phyloP scores from a whole-genome alignment of 2,797 vertebrate species.

The Alectoris magna region DNA sequence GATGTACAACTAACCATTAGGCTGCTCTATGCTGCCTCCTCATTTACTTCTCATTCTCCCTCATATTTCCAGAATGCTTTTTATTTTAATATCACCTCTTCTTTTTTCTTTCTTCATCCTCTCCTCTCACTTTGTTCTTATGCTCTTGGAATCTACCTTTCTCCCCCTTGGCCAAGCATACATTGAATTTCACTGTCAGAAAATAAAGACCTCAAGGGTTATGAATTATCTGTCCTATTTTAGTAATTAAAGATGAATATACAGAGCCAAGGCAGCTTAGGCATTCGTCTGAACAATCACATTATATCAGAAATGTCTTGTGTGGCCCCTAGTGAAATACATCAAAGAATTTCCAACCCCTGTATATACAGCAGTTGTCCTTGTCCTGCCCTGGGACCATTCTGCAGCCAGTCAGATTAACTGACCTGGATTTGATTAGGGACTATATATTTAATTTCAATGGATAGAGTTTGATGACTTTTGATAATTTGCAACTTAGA shows the following conservation, averaged over 20 bases:
- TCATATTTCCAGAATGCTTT: neutral
- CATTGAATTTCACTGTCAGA: constrained; percentile 67
- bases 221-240: constrained; percentile 78
- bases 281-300: constrained; percentile 65
- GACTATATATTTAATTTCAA: constrained; percentile 48
- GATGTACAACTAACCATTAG: neutral
- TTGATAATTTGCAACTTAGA: constrained; percentile 78
- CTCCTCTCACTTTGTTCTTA: constrained; percentile 55
- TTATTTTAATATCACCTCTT: neutral
- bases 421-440: constrained; percentile 50
- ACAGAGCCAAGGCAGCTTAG: constrained; percentile 66
- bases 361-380: constrained; percentile 49
- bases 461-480: constrained; percentile 69
- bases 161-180: constrained; percentile 35
- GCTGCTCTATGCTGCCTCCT: neutral
- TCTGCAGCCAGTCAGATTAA: constrained; percentile 56
- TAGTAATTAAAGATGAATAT: constrained; percentile 82
- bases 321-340: constrained; percentile 73
- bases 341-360: constrained; percentile 68
- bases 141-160: constrained; percentile 51
- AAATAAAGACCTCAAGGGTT: constrained; percentile 78
- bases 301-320: constrained; percentile 77
- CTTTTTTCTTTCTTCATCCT: constrained; percentile 22
- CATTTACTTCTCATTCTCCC: constrained; percentile 9
- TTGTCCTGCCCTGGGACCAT: constrained; percentile 63